These are phyloP conservation scores for Sclerodermus sp. DNA, from an alignment of 2,888 invertebrate species.

Conservation along the genomic window DNA sequence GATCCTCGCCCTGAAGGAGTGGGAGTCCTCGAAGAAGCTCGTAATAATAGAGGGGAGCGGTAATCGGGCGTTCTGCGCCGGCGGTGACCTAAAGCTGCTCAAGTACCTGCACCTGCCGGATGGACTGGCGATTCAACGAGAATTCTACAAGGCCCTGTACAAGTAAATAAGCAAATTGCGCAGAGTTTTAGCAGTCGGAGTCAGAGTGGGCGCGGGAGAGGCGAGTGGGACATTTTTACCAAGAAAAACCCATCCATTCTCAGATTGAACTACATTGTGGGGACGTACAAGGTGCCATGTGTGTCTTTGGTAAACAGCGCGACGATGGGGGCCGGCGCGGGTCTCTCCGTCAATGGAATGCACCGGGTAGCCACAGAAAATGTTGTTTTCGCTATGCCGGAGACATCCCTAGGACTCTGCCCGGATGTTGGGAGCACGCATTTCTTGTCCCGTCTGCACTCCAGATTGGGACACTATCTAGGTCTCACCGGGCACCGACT, in stretches of 20 bases:
- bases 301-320: slow-evolving; percentile 92
- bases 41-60: slow-evolving; percentile 80
- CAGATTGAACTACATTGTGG: slow-evolving; percentile 81
- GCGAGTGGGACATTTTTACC: neutral
- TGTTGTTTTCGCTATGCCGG: slow-evolving; percentile 96
- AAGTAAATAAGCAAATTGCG: slow-evolving; percentile 49
- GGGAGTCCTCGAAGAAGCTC: slow-evolving; percentile 70
- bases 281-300: slow-evolving; percentile 85
- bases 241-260: slow-evolving; percentile 60
- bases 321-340: slow-evolving; percentile 97
- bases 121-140: slow-evolving; percentile 56
- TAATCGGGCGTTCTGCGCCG: slow-evolving; percentile 96
- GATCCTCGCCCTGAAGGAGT: slow-evolving; percentile 72
- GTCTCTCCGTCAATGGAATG: slow-evolving; percentile 89
- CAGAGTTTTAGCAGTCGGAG: neutral
- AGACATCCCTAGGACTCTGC: slow-evolving; percentile 92
- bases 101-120: slow-evolving; percentile 52
- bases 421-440: slow-evolving; percentile 95
- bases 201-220: neutral
- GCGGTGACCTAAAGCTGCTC: slow-evolving; percentile 88
- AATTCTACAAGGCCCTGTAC: slow-evolving; percentile 83
- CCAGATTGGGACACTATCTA: slow-evolving; percentile 83
- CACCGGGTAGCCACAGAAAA: slow-evolving; percentile 92
- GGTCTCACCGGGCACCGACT: slow-evolving; percentile 83
- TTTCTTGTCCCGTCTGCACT: slow-evolving; percentile 82